phyloP scores from a whole-genome alignment of 2,113 vertebrate genomes.

The Mus spicilegus region DNA sequence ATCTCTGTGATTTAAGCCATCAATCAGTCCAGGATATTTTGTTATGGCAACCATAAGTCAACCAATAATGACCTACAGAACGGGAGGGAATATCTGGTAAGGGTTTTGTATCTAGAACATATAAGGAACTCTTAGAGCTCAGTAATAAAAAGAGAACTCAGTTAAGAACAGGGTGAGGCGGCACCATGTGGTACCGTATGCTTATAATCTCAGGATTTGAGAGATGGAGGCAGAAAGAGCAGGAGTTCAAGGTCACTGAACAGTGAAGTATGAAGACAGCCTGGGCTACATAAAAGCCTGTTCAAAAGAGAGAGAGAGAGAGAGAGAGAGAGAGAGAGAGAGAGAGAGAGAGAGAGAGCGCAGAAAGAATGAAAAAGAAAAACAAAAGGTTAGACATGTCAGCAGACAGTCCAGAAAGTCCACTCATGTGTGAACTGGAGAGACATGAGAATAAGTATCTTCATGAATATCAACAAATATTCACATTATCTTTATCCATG shows the following conservation, averaged over 20 bases:
- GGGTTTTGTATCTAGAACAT: background rate
- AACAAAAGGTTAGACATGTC: background rate
- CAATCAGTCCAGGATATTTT: background rate
- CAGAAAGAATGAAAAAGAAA: background rate
- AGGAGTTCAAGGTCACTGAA: background rate
- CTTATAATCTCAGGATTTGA: background rate
- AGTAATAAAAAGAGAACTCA: slow-evolving; percentile 22
- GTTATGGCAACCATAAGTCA: slow-evolving; percentile 20
- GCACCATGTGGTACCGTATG: background rate
- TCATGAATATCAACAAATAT: background rate
- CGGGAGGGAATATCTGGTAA: background rate
- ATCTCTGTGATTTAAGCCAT: background rate
- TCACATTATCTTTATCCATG: background rate
- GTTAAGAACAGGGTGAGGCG: background rate
- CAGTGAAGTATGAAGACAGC: background rate
- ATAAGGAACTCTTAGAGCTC: background rate
- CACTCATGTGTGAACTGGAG: background rate
- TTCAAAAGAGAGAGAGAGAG: too few relatives aligned
- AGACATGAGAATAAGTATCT: background rate
- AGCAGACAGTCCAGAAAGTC: background rate
- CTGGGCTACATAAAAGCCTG: background rate
- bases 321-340: too few relatives aligned
- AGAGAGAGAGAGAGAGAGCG: background rate
- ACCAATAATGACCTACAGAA: background rate
- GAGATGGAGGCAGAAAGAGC: background rate